These are phyloP conservation scores for Aelia acuminata DNA, from an alignment of 2,888 invertebrate species.

Conservation along the genomic window DNA sequence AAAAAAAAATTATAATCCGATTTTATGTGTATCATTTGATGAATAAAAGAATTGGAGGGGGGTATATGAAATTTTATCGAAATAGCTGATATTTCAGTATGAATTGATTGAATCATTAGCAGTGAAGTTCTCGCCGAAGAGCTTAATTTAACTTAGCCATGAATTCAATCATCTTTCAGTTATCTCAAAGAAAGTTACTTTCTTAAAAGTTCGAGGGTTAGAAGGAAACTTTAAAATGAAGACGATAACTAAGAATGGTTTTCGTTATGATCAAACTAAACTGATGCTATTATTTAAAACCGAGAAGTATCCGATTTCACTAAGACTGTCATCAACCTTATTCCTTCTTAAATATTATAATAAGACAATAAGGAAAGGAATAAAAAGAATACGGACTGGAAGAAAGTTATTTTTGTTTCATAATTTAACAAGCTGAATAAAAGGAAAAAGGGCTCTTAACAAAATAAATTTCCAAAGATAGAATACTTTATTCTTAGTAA, in stretches of 20 bases:
- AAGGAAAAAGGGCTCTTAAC: background rate
- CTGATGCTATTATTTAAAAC: background rate
- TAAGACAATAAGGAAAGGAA: background rate
- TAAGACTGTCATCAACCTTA: background rate
- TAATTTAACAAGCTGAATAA: background rate
- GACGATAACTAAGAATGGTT: background rate
- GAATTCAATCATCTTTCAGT: background rate
- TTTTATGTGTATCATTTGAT: too few species aligned
- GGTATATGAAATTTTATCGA: too few species aligned
- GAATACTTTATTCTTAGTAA: too few species aligned
- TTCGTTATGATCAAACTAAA: background rate
- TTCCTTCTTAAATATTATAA: background rate
- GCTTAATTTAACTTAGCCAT: background rate
- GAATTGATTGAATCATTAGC: too few species aligned
- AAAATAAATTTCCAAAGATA: background rate
- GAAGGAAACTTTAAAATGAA: background rate
- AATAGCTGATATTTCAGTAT: too few species aligned
- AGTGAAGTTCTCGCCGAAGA: background rate
- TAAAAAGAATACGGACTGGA: too few species aligned
- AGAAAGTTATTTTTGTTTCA: background rate
- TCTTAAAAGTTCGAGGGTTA: background rate
- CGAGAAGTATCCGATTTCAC: background rate
- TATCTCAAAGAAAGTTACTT: background rate
- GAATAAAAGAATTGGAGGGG: too few species aligned
- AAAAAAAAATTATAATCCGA: too few species aligned